A percentile compares a stretch with the other conserved stretches of the same genome.
phyloP scores from a whole-genome alignment of 2,797 vertebrate genomes.

The Enteromius afrohamiltoni region DNA sequence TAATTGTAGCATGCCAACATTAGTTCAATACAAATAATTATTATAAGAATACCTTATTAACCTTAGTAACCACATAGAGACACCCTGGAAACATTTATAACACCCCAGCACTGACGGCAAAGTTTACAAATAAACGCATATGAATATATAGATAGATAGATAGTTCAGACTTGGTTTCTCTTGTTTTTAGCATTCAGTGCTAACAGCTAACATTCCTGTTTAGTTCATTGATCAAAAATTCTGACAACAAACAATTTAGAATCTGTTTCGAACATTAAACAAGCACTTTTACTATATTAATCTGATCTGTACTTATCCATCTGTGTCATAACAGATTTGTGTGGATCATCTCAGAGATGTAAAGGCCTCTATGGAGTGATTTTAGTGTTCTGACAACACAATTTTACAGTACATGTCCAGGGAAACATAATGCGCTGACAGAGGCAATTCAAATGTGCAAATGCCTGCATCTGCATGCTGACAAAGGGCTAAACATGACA shows the following conservation, averaged over 20 bases:
- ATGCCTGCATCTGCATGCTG: slow-evolving; percentile 18
- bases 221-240: not conserved
- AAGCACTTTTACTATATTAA: slow-evolving; percentile 20
- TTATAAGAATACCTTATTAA: not conserved
- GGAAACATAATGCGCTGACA: not conserved
- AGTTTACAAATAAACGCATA: not conserved
- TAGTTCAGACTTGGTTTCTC: not conserved
- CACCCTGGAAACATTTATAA: not conserved
- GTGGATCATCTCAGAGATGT: slow-evolving; percentile 40
- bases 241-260: not conserved
- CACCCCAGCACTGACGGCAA: not conserved
- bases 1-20: not conserved
- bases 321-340: slow-evolving; percentile 40
- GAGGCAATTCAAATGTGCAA: not conserved
- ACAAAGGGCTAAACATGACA: slow-evolving; percentile 48
- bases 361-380: slow-evolving; percentile 28
- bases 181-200: not conserved
- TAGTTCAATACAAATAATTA: not conserved
- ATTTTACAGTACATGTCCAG: slow-evolving; percentile 30
- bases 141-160: no score
- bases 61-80: not conserved
- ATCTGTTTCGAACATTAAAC: not conserved
- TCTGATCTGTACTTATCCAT: slow-evolving; percentile 10
- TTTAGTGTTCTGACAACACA: slow-evolving; percentile 27
- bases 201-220: not conserved